phyloP scores from a whole-genome alignment of 2,113 vertebrate species.

The Oenanthe melanoleuca region DNA sequence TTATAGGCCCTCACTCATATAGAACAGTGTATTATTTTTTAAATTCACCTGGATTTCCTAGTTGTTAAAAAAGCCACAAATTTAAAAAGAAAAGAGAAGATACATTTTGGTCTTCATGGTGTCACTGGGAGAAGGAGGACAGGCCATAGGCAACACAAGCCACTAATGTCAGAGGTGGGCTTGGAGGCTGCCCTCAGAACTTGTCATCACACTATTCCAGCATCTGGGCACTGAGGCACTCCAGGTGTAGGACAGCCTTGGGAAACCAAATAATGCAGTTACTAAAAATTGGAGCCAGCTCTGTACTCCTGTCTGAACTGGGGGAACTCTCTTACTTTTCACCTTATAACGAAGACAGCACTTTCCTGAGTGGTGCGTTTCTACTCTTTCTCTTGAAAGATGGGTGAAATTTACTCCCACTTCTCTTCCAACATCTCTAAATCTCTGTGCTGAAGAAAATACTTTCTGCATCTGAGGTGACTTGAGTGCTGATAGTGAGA shows the following conservation, averaged over 20 bases:
- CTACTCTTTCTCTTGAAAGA: background rate
- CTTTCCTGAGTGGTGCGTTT: background rate
- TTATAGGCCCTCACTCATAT: background rate
- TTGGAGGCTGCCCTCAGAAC: background rate
- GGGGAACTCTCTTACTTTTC: background rate
- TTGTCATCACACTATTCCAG: fast-evolving
- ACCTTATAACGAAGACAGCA: background rate
- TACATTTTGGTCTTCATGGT: background rate
- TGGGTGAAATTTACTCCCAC: background rate
- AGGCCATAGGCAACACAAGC: background rate
- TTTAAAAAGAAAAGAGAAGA: background rate
- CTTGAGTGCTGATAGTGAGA: background rate
- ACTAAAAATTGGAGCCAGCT: background rate
- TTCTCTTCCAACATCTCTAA: background rate
- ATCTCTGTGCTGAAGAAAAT: background rate
- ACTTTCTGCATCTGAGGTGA: background rate
- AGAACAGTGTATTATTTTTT: background rate
- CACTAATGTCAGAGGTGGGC: background rate
- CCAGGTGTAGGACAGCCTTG: background rate
- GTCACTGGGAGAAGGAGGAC: background rate
- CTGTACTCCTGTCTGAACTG: background rate
- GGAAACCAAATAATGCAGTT: background rate
- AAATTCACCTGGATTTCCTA: background rate
- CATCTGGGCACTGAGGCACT: fast-evolving
- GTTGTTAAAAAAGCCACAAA: background rate